These are phyloP conservation scores for Spinibarbus caldwelli DNA, from an alignment of 2,797 vertebrate genomes.

Conservation along the genomic window DNA sequence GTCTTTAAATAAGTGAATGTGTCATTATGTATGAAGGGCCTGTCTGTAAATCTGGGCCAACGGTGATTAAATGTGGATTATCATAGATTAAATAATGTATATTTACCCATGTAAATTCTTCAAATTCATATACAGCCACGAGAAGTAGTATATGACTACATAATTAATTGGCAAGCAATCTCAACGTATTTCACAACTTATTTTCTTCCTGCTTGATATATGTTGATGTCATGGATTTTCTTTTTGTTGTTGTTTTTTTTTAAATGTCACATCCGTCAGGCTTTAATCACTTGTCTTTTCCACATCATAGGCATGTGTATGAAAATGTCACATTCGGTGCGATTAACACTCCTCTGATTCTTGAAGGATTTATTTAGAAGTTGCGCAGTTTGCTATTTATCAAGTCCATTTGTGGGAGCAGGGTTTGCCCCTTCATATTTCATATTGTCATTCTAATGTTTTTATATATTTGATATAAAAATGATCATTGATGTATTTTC, in stretches of 20 bases:
- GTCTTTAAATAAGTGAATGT: slow-evolving; percentile 8
- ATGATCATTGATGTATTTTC: background rate
- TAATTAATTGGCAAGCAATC: background rate
- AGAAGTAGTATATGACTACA: background rate
- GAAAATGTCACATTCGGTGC: slow-evolving; percentile 54
- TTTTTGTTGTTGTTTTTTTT: background rate
- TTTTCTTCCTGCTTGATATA: slow-evolving; percentile 11
- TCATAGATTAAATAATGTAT: background rate
- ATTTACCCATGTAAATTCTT: background rate
- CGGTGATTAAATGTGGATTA: background rate
- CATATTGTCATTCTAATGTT: background rate
- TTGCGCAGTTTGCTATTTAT: slow-evolving; percentile 14
- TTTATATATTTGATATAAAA: too few species aligned
- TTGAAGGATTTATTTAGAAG: slow-evolving; percentile 6
- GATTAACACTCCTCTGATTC: slow-evolving; percentile 52
- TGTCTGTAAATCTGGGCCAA: background rate
- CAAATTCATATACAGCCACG: background rate
- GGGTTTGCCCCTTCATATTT: background rate
- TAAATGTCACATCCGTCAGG: slow-evolving; percentile 52
- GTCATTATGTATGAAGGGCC: background rate
- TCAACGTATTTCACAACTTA: background rate
- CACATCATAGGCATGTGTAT: slow-evolving; percentile 16
- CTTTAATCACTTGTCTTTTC: slow-evolving; percentile 33
- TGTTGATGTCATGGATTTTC: background rate
- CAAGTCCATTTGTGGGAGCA: background rate